A percentile compares a stretch with the other conserved stretches of the same genome.
These are phyloP conservation scores for Thunnus maccoyii DNA, from an alignment of 2,113 vertebrate species.

Conservation along the genomic window DNA sequence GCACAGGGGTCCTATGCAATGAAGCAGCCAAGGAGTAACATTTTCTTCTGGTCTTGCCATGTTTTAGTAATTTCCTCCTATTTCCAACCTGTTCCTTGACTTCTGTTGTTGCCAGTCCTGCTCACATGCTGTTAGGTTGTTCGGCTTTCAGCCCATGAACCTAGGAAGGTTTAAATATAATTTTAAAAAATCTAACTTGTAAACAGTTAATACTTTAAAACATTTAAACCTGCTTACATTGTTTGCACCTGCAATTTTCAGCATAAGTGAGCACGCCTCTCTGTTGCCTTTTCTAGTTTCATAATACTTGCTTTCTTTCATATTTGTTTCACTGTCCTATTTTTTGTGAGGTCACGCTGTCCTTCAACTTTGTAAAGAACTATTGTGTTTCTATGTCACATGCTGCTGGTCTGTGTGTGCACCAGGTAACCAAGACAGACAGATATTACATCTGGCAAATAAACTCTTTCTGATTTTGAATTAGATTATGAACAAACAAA, in stretches of 20 bases:
- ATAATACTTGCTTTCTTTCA: neutral
- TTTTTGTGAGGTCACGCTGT: neutral
- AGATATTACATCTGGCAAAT: conserved; percentile 14
- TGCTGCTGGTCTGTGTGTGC: conserved; percentile 12
- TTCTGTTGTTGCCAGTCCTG: neutral
- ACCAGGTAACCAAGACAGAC: neutral
- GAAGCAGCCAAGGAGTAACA: neutral
- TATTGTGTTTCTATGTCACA: neutral
- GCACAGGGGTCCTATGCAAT: neutral
- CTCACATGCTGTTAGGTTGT: neutral
- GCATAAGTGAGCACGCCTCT: too few relatives aligned
- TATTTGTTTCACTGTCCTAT: neutral
- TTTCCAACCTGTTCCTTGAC: neutral
- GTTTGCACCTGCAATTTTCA: neutral
- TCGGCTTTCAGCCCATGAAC: neutral
- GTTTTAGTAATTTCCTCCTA: neutral
- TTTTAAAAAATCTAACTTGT: too few relatives aligned
- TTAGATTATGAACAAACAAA: conserved; percentile 8
- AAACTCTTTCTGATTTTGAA: conserved; percentile 21
- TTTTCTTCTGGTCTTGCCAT: neutral
- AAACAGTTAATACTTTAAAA: neutral
- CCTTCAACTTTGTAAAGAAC: neutral
- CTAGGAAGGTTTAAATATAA: neutral
- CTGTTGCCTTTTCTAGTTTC: neutral
- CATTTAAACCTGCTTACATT: too few relatives aligned